Base-by-base conservation (phyloP, 37 sponge, comb jelly and placozoan genomes). In the Chondrosia reniformis region DNA sequence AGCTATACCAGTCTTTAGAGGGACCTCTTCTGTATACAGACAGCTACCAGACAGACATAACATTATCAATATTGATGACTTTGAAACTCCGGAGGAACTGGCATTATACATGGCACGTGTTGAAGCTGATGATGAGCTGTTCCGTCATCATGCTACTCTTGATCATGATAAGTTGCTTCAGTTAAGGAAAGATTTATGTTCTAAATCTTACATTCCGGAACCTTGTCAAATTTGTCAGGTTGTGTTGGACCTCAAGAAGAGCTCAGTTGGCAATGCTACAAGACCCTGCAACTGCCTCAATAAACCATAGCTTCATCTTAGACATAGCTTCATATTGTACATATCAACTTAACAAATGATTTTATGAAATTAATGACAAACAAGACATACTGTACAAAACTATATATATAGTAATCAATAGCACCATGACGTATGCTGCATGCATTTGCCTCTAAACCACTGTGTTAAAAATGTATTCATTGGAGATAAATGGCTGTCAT, bases 371-470 rank as follows among this genome's bases (percentile, higher is more conserved):
- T n/a, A n/a, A n/a, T n/a, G n/a, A n/a, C n/a, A n/a, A n/a, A n/a
- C n/a, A n/a, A n/a, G n/a, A n/a, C n/a, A n/a, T n/a, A n/a, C n/a
- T n/a, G n/a, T n/a, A n/a, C n/a, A n/a, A n/a, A n/a, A n/a, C n/a
- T n/a, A n/a, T n/a, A n/a, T n/a, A n/a, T n/a, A n/a, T n/a, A n/a
- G 54, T 19, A 28, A 28, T 83, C 58, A 88, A 0, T 43, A 17
- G 45, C 90, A 89, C 90, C 90, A 89, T 41, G 54, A 27, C 12
- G 2, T 10, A 46, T 89, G 63, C 30, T 71, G 63, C 37, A 19
- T 21, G 42, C 90, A 89, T 66, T 89, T 89, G 0, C 64, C 86
- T 0, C 45, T n/a, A 46, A 77, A 89, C 90, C 90, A 89, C 39
- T n/a, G 15, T 1, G 31, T 69, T 79, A 89, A 78, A 19, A 89